A percentile compares a stretch with the other conserved stretches of the same genome.
Conservation (phyloP, 2,113 vertebrate genomes). For the Alces alces region DNA sequence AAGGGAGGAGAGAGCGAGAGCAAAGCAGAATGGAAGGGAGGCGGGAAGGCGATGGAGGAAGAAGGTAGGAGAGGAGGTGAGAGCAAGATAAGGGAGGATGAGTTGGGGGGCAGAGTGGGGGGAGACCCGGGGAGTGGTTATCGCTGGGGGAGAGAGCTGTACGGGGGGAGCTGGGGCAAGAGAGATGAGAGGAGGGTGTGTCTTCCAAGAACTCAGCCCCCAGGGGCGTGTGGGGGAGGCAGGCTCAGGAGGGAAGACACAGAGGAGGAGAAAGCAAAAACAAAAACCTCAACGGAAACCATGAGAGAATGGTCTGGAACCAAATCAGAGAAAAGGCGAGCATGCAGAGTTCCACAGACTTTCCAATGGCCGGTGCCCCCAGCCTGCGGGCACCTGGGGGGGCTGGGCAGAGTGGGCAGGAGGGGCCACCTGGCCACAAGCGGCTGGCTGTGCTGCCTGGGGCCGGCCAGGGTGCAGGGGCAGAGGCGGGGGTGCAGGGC, state of each 20-base stretch:
- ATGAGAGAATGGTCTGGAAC: slow-evolving; percentile 80
- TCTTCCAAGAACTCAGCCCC: slow-evolving; percentile 59
- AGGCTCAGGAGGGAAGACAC: slow-evolving; percentile 81
- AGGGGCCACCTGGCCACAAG: slow-evolving; percentile 72
- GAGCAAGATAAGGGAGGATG: not conserved
- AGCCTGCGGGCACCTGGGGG: slow-evolving; percentile 77
- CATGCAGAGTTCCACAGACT: slow-evolving; percentile 94
- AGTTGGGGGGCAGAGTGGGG: not conserved
- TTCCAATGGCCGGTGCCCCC: slow-evolving; percentile 80
- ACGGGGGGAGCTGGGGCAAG: not conserved
- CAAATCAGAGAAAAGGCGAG: slow-evolving; percentile 84
- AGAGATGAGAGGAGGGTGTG: not conserved
- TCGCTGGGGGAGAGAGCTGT: slow-evolving; percentile 23
- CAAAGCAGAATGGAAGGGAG: not conserved
- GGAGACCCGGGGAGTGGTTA: slow-evolving; percentile 17
- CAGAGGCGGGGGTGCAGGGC: slow-evolving; percentile 68
- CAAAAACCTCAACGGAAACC: slow-evolving; percentile 78
- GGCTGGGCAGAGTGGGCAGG: slow-evolving; percentile 65
- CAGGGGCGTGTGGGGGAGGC: slow-evolving; percentile 56
- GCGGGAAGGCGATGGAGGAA: not conserved
- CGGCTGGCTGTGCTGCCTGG: slow-evolving; percentile 57
- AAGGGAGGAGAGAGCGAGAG: not conserved
- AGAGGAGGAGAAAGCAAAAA: slow-evolving; percentile 76
- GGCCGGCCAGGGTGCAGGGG: slow-evolving; percentile 70
- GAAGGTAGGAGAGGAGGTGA: not conserved